These are phyloP conservation scores for Nanorana parkeri DNA, from an alignment of 2,113 vertebrate species.

Conservation along the genomic window DNA sequence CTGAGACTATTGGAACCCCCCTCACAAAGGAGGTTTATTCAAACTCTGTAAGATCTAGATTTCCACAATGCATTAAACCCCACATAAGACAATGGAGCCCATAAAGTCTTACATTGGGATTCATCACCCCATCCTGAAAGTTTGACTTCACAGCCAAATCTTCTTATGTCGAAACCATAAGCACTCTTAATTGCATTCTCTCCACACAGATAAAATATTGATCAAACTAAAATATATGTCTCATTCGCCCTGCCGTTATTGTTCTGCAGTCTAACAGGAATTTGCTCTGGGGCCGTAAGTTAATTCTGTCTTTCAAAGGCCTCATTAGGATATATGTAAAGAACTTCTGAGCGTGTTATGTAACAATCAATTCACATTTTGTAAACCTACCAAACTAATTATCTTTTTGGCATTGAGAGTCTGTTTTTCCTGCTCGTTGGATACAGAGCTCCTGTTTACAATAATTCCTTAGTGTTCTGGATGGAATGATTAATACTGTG, in stretches of 20 bases:
- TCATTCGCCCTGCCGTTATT: constrained; percentile 22
- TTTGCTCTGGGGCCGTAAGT: neutral
- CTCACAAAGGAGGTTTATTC: too few species aligned
- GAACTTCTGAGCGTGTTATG: constrained; percentile 45
- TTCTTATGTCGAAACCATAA: constrained; percentile 19
- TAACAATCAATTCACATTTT: constrained; percentile 53
- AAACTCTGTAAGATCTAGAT: too few species aligned
- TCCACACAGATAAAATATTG: constrained; percentile 37
- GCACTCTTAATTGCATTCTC: constrained; percentile 33
- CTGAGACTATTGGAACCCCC: too few species aligned
- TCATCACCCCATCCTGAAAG: neutral
- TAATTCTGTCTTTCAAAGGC: constrained; percentile 33
- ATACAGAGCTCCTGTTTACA: constrained; percentile 43
- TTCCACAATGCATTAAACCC: too few species aligned
- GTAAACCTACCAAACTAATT: constrained; percentile 53
- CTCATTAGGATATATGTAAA: constrained; percentile 50
- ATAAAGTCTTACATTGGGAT: neutral
- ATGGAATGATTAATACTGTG: constrained; percentile 38
- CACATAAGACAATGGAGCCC: neutral
- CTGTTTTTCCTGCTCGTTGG: constrained; percentile 30
- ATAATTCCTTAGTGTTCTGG: constrained; percentile 39
- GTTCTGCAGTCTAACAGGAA: constrained; percentile 15
- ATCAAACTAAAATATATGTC: constrained; percentile 33
- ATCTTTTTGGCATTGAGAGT: constrained; percentile 46
- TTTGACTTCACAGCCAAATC: constrained; percentile 9